phyloP scores from a whole-genome alignment of 2,113 vertebrate species.

The Campylorhamphus procurvoides region DNA sequence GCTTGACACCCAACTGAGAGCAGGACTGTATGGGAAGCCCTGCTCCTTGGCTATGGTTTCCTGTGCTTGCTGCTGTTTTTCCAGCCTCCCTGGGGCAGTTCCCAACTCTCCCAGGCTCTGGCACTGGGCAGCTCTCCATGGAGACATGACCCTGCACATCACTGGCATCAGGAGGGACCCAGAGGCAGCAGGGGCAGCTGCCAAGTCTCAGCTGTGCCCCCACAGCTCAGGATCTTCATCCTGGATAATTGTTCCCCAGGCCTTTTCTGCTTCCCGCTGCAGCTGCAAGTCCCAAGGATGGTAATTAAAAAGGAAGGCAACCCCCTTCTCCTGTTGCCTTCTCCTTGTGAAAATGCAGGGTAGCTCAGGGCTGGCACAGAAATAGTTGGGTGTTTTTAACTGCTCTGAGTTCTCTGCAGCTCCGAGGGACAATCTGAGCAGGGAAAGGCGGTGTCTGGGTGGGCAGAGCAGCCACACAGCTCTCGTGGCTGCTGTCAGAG shows the following conservation, averaged over 20 bases:
- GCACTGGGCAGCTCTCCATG: background rate
- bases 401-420: background rate
- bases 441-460: background rate
- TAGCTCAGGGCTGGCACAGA: background rate
- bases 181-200: background rate
- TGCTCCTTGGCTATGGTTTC: constrained; percentile 76
- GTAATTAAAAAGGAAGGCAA: background rate
- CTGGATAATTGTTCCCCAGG: background rate
- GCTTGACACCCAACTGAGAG: constrained; percentile 57
- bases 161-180: background rate
- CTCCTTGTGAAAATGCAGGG: background rate
- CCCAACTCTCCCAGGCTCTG: background rate
- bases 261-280: background rate
- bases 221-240: background rate
- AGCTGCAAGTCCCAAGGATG: background rate
- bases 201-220: background rate
- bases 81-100: constrained; percentile 35
- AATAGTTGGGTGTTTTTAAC: background rate
- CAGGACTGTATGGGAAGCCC: constrained; percentile 72
- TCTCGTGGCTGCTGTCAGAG: background rate
- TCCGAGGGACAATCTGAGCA: background rate
- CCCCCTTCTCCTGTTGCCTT: background rate
- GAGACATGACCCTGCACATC: background rate
- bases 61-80: constrained; percentile 77
- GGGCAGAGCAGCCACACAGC: background rate